Conservation (phyloP, 2,113 vertebrate genomes). For the Pluvianellus socialis region DNA sequence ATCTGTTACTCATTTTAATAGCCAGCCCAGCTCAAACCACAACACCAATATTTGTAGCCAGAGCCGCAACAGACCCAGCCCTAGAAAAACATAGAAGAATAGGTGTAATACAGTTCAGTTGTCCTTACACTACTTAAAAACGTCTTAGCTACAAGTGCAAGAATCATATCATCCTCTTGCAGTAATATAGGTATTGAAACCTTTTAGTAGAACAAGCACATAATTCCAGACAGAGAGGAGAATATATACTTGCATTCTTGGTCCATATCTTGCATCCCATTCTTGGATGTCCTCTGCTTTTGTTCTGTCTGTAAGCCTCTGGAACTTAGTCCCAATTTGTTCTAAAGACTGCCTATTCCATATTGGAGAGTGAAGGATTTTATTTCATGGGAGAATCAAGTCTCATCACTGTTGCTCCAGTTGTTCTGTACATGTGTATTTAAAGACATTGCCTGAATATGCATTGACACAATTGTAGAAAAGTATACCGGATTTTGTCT, state of each 20-base stretch:
- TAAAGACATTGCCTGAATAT: not conserved
- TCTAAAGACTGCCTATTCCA: not conserved
- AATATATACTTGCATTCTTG: not conserved
- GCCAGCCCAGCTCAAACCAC: not conserved
- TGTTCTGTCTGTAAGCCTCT: not conserved
- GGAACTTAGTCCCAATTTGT: not conserved
- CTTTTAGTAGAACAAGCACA: not conserved
- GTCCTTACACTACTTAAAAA: not conserved
- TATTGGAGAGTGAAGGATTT: not conserved
- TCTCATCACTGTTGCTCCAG: not conserved
- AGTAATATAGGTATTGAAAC: not conserved
- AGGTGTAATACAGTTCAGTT: not conserved
- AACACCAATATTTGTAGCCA: not conserved
- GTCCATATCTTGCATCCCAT: not conserved
- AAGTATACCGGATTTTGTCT: not conserved
- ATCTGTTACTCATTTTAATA: not conserved
- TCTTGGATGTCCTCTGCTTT: not conserved
- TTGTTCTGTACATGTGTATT: not conserved
- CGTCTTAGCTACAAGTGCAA: not conserved
- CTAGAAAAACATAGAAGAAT: not conserved
- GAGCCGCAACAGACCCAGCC: not conserved
- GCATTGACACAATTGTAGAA: not conserved
- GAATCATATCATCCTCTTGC: not conserved
- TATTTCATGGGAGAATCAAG: not conserved
- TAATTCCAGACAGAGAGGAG: not conserved